Evolutionary conservation across 2,888 invertebrate genomes (phyloP).

Genomic region (Saturnia pavonia): DNA sequence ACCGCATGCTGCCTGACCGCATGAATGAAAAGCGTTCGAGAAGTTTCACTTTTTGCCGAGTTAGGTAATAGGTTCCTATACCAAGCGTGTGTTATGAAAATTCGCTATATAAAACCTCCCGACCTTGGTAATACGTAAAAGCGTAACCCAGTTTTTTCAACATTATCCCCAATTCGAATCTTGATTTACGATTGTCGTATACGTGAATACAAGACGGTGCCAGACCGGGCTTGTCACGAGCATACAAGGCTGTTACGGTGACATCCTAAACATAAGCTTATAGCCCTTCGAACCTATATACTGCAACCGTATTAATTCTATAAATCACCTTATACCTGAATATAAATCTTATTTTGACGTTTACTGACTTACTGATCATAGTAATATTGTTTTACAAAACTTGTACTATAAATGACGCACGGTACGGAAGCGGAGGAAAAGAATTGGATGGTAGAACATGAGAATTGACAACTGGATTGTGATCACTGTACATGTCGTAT

Average conservation of each 20-base stretch:
- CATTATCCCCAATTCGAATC: conserved; percentile 8
- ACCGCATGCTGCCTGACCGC: too few species aligned
- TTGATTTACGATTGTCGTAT: conserved; percentile 43
- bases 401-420: background rate
- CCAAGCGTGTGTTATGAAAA: too few species aligned
- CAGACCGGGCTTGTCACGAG: conserved; percentile 34
- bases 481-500: too few species aligned
- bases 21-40: too few species aligned
- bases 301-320: background rate
- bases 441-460: too few species aligned
- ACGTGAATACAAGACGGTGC: conserved; percentile 36
- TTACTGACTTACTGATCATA: background rate
- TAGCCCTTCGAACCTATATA: background rate
- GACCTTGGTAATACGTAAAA: background rate
- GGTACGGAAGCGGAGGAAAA: background rate
- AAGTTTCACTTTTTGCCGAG: too few species aligned
- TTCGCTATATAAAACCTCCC: background rate
- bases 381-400: background rate
- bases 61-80: too few species aligned
- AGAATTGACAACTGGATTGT: too few species aligned
- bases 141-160: background rate
- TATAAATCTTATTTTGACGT: background rate
- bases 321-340: background rate
- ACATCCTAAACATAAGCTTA: background rate
- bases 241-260: conserved; percentile 4